phyloP scores from a whole-genome alignment of 2,797 vertebrate genomes.

The Enteromius mattozi region DNA sequence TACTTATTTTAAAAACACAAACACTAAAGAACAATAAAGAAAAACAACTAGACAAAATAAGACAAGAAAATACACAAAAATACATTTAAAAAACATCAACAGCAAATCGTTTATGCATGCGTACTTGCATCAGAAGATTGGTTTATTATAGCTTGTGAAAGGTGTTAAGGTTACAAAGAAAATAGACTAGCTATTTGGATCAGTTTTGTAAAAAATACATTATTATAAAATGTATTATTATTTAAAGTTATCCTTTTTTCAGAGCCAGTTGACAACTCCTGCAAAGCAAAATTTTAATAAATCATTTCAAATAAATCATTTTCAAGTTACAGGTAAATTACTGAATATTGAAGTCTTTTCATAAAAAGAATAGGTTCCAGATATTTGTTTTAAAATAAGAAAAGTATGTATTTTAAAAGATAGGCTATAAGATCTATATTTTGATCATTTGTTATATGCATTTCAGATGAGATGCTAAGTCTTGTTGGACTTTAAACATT shows the following conservation, averaged over 20 bases:
- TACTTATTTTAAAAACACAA: neutral
- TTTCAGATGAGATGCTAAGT: neutral
- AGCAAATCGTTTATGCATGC: neutral
- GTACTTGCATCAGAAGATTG: neutral
- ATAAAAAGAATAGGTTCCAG: neutral
- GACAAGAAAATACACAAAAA: neutral
- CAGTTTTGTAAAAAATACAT: neutral
- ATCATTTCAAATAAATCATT: neutral
- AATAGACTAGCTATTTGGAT: neutral
- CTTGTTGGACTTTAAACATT: neutral
- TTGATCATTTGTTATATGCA: neutral
- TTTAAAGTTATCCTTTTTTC: neutral
- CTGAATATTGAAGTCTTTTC: neutral
- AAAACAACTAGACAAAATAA: neutral
- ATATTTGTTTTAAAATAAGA: neutral
- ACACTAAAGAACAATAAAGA: neutral
- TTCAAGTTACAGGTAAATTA: neutral
- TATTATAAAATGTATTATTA: no score
- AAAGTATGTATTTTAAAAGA: no score
- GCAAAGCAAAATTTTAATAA: neutral
- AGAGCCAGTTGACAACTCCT: neutral
- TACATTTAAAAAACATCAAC: neutral
- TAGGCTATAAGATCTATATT: neutral
- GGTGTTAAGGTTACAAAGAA: neutral
- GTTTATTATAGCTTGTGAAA: neutral